Evolutionary conservation across 1,140 invertebrate species (phyloP), one percentile per base, ranked within the genome.

Genomic region (Scaptodrosophila lebanonensis): DNA sequence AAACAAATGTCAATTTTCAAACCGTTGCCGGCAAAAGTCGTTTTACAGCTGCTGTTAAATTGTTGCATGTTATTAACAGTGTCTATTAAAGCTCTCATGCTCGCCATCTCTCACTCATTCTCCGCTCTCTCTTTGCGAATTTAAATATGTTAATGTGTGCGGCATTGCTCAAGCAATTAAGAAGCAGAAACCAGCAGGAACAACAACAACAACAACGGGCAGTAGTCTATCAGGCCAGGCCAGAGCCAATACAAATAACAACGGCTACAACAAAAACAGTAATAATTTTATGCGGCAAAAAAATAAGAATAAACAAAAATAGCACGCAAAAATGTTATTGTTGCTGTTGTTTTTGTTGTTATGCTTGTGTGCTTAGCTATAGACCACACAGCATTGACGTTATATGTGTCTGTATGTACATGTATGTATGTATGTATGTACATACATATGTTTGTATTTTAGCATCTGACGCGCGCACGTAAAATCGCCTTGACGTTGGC

Each of bases 221-320:
- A n/a, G n/a, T n/a, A n/a, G n/a, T n/a, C n/a, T n/a, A n/a, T n/a
- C n/a, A n/a, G n/a, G n/a, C n/a, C 8, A 33, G 12, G 5, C 6
- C 32, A 3, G 12, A 13, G 8, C 3, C 12, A 33, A 13, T 33
- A 33, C 8, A 33, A 33, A 33, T n/a, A 33, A 11, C 12, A 33
- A 13, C 8, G 5, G 9, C 32, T 25, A 25, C 22, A 58, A 13
- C 30, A 35, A 53, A 42, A 64, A 18, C 29, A 30, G 20, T 44
- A 69, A 69, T 69, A 75, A 69, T 60, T 67, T 67, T 60, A 73
- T 73, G 69, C 64, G 53, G 17, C 60, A 62, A 52, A 47, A 47
- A 20, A 53, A 53, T 12, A 52, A 48, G 18, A 39, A 51, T 33
- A 51, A 58, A 43, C 17, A 48, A 66, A 62, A 66, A 76, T 56